A percentile compares a stretch with the other conserved stretches of the same genome.
Evolutionary conservation across 2,113 vertebrate species (phyloP).

Genomic region (Actinemys pallida): DNA sequence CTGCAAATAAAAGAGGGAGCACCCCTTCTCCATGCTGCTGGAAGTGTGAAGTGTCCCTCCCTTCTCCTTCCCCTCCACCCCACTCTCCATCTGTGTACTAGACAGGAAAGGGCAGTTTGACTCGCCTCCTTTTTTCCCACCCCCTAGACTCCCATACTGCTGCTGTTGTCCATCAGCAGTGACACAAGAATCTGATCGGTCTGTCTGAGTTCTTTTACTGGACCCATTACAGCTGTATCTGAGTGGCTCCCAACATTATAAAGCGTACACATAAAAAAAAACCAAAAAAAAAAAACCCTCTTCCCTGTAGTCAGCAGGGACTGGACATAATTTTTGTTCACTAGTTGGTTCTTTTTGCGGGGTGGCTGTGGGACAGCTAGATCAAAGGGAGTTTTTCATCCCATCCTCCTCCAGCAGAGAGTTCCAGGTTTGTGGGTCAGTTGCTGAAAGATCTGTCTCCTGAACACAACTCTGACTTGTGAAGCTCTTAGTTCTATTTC

Average conservation of each 20-base stretch:
- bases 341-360: not conserved
- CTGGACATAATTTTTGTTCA: not conserved
- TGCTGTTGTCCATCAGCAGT: not conserved
- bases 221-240: not conserved
- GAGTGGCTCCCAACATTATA: not conserved
- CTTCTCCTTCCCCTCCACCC: too few species aligned
- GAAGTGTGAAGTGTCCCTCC: too few species aligned
- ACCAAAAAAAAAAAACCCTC: not conserved
- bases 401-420: not conserved
- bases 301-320: not conserved
- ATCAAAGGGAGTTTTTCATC: not conserved
- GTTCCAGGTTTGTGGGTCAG: not conserved
- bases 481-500: too few species aligned
- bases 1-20: not conserved
- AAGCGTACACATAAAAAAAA: not conserved
- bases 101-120: not conserved
- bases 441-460: too few species aligned
- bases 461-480: too few species aligned
- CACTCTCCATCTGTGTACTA: not conserved
- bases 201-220: not conserved
- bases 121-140: not conserved
- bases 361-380: not conserved
- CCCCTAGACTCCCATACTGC: not conserved
- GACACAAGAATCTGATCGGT: not conserved
- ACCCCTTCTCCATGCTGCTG: not conserved